These are phyloP conservation scores for Festucalex cinctus DNA, from an alignment of 2,113 vertebrate species.

Conservation along the genomic window DNA sequence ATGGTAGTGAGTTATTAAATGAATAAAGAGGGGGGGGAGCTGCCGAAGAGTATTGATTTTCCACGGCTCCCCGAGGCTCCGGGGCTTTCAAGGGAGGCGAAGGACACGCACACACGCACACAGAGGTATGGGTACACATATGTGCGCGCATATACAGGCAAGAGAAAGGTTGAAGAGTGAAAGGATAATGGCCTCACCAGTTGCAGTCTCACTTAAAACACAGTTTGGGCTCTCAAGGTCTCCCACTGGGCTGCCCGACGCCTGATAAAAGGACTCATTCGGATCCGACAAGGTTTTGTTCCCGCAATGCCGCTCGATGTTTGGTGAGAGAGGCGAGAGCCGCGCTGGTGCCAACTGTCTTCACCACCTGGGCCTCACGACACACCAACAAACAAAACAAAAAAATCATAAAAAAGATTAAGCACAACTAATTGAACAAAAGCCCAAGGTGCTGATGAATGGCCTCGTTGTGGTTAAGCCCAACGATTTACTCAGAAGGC, in stretches of 20 bases:
- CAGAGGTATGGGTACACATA: conserved; percentile 56
- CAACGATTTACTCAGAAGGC: conserved; percentile 49
- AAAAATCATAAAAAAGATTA: conserved; percentile 49
- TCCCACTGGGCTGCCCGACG: conserved; percentile 58
- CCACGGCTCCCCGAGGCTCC: conserved; percentile 75
- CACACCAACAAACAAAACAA: conserved; percentile 29
- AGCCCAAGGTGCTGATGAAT: conserved; percentile 37
- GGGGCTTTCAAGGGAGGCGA: conserved; percentile 73
- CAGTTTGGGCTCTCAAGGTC: conserved; percentile 71
- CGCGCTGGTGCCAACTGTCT: conserved; percentile 30
- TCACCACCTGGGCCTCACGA: conserved; percentile 46
- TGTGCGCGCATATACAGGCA: conserved; percentile 62
- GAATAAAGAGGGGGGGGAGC: conserved; percentile 78
- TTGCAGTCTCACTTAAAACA: conserved; percentile 75
- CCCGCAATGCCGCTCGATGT: conserved; percentile 53
- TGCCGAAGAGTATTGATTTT: conserved; percentile 80
- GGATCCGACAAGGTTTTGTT: conserved; percentile 65
- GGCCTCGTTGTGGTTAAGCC: conserved; percentile 51
- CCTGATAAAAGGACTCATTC: conserved; percentile 68
- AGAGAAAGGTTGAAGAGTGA: conserved; percentile 72
- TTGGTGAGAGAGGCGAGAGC: conserved; percentile 36
- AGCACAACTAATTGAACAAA: conserved; percentile 51
- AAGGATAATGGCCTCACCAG: conserved; percentile 75
- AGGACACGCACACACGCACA: conserved; percentile 59
- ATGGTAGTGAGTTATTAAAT: conserved; percentile 80